phyloP scores from a whole-genome alignment of 2,888 invertebrate genomes.

The Lasioglossum leucozonium region DNA sequence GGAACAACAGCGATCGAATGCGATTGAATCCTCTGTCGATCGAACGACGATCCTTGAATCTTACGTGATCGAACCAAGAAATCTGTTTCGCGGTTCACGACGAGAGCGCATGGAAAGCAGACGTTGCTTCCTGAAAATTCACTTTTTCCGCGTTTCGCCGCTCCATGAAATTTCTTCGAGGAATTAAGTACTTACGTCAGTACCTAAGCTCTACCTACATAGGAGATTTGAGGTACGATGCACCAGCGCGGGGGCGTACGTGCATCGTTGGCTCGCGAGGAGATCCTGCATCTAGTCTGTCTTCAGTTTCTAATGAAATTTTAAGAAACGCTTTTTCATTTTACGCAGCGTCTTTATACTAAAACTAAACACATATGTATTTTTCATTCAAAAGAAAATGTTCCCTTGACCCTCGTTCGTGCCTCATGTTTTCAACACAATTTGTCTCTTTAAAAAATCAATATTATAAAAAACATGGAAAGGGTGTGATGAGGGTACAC shows the following conservation, averaged over 20 bases:
- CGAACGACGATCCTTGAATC: background rate
- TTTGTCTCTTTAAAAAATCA: background rate
- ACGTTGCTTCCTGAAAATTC: conserved; percentile 49
- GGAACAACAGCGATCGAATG: conserved; percentile 11
- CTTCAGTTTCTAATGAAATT: background rate
- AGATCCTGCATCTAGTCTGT: background rate
- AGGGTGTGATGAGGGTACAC: no score
- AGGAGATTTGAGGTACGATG: conserved; percentile 69
- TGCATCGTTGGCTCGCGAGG: conserved; percentile 44
- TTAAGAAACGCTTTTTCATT: background rate
- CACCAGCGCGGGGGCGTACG: conserved; percentile 19
- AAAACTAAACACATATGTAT: background rate
- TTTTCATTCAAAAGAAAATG: background rate
- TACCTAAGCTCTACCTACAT: conserved; percentile 70
- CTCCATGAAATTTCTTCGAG: conserved; percentile 42
- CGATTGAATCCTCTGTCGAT: conserved; percentile 12
- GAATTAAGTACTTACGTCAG: conserved; percentile 74
- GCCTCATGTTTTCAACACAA: background rate
- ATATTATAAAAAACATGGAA: background rate
- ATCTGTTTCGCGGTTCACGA: background rate
- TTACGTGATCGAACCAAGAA: background rate
- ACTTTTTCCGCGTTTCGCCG: conserved; percentile 20
- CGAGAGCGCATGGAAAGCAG: conserved; percentile 16
- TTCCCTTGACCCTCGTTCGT: background rate
- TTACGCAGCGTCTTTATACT: background rate